These are phyloP conservation scores for Alethe diademata DNA, from an alignment of 2,113 vertebrate genomes.

Conservation along the genomic window DNA sequence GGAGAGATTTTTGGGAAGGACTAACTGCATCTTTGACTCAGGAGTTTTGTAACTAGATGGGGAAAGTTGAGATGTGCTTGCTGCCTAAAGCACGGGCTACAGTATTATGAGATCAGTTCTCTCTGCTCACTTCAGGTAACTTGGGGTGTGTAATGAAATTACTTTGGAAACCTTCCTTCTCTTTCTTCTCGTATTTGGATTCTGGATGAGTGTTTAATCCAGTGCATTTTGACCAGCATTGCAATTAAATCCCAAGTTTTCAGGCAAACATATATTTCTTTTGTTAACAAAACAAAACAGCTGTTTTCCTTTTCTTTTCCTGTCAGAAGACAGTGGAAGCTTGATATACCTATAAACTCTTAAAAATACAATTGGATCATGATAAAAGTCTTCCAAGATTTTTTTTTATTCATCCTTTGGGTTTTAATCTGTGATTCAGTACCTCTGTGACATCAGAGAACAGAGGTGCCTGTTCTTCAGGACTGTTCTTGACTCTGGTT, in stretches of 20 bases:
- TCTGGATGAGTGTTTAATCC: not conserved
- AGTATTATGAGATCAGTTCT: not conserved
- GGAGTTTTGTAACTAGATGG: not conserved
- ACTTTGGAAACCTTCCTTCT: not conserved
- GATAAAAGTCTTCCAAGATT: not conserved
- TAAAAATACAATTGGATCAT: not conserved
- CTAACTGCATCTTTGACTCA: not conserved
- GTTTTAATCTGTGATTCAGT: not conserved
- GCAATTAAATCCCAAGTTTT: not conserved
- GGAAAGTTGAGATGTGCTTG: not conserved
- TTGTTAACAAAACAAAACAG: not conserved
- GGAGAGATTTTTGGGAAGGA: not conserved
- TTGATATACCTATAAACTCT: not conserved
- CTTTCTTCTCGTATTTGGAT: not conserved
- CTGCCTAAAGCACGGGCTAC: not conserved
- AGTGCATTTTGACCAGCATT: constrained; percentile 1
- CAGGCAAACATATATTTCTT: not conserved
- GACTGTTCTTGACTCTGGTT: not conserved
- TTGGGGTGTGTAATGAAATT: not conserved
- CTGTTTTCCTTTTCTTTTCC: not conserved
- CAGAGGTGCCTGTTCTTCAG: not conserved
- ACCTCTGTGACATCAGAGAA: not conserved
- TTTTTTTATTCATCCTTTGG: not conserved
- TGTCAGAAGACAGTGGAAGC: not conserved
- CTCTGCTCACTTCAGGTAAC: not conserved